These are phyloP conservation scores for Ectropis grisescens DNA, from an alignment of 1,140 invertebrate species.

Conservation along the genomic window DNA sequence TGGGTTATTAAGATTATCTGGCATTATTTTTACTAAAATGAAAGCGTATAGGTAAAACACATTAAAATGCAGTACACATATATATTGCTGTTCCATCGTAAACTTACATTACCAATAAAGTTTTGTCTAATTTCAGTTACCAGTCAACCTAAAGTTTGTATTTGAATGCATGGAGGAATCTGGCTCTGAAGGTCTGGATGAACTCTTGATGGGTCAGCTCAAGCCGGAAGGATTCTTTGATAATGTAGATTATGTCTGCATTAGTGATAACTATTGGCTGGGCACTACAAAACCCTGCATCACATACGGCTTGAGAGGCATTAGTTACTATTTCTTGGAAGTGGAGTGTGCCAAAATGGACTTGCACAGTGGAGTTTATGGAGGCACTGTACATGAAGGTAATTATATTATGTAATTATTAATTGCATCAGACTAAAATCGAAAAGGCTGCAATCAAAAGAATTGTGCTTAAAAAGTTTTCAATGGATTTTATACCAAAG, in stretches of 20 bases:
- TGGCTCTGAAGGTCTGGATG: conserved; percentile 95
- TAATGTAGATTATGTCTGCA: conserved; percentile 94
- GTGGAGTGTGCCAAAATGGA: conserved; percentile 92
- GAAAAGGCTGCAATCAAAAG: no score
- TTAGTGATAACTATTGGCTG: conserved; percentile 99
- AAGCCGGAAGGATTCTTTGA: conserved; percentile 80
- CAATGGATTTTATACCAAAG: no score
- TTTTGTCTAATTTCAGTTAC: conserved; percentile 67
- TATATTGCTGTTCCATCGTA: no score
- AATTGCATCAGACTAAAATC: no score
- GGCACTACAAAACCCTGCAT: conserved; percentile 97
- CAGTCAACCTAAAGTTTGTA: conserved; percentile 96
- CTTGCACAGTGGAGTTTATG: conserved; percentile 95
- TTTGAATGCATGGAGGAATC: conserved; percentile 99
- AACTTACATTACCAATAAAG: no score
- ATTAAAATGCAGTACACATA: no score
- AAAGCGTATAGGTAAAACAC: no score
- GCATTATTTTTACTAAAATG: no score
- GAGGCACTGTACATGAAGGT: conserved; percentile 86
- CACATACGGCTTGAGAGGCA: conserved; percentile 95
- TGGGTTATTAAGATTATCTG: no score
- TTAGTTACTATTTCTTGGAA: conserved; percentile 94
- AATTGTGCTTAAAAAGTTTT: no score
- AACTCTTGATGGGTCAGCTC: conserved; percentile 76
- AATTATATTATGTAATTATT: no score